phyloP scores from a whole-genome alignment of 2,113 vertebrate genomes.

The Strix aluco region DNA sequence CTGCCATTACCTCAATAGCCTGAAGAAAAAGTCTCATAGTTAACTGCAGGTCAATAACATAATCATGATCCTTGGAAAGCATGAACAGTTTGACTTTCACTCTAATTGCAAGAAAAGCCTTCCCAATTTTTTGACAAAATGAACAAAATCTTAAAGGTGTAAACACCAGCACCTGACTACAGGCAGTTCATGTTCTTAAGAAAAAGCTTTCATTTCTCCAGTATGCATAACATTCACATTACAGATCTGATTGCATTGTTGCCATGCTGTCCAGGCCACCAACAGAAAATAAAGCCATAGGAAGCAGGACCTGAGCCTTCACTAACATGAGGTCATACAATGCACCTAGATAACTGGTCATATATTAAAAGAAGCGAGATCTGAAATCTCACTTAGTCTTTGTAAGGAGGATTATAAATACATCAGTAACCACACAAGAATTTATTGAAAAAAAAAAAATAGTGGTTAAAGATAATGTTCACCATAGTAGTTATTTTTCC shows the following conservation, averaged over 20 bases:
- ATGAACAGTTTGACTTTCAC: not conserved
- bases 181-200: not conserved
- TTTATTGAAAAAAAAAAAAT: not conserved
- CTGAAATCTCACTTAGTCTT: not conserved
- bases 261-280: not conserved
- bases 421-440: not conserved
- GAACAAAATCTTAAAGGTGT: not conserved
- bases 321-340: not conserved
- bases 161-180: not conserved
- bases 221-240: fast-evolving
- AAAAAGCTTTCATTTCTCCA: not conserved
- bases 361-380: not conserved
- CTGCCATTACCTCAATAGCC: not conserved
- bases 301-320: not conserved
- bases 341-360: not conserved
- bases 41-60: not conserved
- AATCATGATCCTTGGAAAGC: not conserved
- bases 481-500: not conserved
- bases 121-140: not conserved
- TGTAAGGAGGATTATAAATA: not conserved
- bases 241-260: not conserved
- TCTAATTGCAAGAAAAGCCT: not conserved
- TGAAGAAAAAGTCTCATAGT: not conserved
- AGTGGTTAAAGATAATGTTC: not conserved
- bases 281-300: not conserved